Evolutionary conservation across 1,140 invertebrate genomes (phyloP).

Genomic region (Octopus sinensis): DNA sequence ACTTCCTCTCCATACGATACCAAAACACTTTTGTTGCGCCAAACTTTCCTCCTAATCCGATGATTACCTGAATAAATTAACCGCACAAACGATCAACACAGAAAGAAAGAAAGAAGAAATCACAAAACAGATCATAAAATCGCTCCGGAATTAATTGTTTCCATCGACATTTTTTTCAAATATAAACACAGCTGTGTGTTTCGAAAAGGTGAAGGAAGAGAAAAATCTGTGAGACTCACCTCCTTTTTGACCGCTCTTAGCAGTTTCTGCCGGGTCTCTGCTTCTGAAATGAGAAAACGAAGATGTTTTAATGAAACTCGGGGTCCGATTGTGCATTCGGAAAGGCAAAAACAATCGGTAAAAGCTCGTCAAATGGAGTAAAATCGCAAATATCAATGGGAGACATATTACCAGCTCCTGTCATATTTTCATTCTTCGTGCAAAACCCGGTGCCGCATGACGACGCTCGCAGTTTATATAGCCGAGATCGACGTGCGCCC

Average conservation of each 20-base stretch:
- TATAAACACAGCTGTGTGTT: too few species aligned
- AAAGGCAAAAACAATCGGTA: too few species aligned
- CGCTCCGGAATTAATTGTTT: too few species aligned
- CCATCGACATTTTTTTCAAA: too few species aligned
- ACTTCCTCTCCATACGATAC: too few species aligned
- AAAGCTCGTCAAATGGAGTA: not conserved
- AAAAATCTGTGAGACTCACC: constrained; percentile 56
- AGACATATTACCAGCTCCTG: not conserved
- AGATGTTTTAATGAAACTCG: not conserved
- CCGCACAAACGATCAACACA: too few species aligned
- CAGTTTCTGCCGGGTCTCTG: constrained; percentile 70
- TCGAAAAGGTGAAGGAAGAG: fast-evolving
- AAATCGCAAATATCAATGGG: not conserved
- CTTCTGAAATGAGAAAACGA: constrained; percentile 52
- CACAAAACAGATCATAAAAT: too few species aligned
- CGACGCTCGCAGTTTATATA: not conserved
- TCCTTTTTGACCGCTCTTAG: constrained; percentile 80
- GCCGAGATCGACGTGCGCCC: not conserved
- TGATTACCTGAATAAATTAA: too few species aligned
- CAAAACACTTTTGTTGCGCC: too few species aligned
- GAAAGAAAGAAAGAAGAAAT: too few species aligned
- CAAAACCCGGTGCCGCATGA: not conserved
- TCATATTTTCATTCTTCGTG: constrained; percentile 6
- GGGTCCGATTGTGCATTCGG: too few species aligned
- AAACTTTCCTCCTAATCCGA: too few species aligned